phyloP scores from a whole-genome alignment of 1,140 invertebrate species.

The Apolygus lucorum region DNA sequence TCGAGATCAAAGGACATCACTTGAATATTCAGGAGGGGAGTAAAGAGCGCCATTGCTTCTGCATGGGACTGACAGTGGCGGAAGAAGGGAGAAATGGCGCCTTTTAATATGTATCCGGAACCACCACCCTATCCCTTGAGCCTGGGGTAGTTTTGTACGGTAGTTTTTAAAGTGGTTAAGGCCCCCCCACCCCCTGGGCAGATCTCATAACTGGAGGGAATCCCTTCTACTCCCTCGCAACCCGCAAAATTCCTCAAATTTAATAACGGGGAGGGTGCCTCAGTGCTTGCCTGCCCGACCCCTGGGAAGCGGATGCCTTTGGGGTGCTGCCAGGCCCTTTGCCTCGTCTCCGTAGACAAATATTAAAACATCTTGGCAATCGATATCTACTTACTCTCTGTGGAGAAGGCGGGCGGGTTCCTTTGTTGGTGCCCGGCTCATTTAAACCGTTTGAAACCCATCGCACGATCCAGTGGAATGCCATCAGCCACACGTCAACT shows the following conservation, averaged over 20 bases:
- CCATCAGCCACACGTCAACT: too few relatives aligned
- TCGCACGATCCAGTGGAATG: too few relatives aligned
- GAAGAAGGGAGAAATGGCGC: slow-evolving; percentile 4
- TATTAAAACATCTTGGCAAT: too few relatives aligned
- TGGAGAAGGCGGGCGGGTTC: too few relatives aligned
- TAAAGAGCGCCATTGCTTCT: background rate
- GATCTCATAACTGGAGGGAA: background rate
- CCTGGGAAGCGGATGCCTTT: too few relatives aligned
- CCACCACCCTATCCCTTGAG: background rate
- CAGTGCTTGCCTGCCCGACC: too few relatives aligned
- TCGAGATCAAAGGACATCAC: background rate
- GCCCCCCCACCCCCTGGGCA: too few relatives aligned
- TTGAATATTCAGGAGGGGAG: background rate
- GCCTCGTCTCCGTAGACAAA: too few relatives aligned
- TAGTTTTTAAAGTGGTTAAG: background rate
- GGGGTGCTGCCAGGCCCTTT: too few relatives aligned
- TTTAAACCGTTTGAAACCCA: too few relatives aligned
- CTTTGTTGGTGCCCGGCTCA: too few relatives aligned
- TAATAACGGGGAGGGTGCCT: background rate
- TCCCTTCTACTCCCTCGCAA: background rate
- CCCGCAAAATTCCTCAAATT: slow-evolving; percentile 1
- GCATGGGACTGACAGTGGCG: slow-evolving; percentile 16
- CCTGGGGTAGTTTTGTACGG: background rate
- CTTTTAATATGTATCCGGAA: background rate
- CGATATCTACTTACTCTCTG: too few relatives aligned